Evolutionary conservation across 1,140 invertebrate species (phyloP).

Genomic region (Tetraneura akinire): DNA sequence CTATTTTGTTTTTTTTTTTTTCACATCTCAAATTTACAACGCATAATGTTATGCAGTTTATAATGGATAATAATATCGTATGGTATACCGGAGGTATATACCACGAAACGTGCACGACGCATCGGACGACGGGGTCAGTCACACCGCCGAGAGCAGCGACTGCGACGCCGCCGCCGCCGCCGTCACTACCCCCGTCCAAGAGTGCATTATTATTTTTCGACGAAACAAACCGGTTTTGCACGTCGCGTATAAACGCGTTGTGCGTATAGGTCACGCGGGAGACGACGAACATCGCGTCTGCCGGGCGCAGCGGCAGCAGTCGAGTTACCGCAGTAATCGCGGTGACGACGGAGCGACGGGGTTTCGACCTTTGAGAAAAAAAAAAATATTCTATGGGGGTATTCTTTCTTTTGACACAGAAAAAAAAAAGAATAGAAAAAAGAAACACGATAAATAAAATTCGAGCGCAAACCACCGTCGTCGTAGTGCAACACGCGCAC

Average conservation of each 20-base stretch:
- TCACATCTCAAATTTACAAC: too few species aligned
- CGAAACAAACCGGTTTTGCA: slow-evolving; percentile 34
- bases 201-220: slow-evolving; percentile 27
- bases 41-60: too few species aligned
- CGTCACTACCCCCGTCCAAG: neutral
- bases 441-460: neutral
- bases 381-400: neutral
- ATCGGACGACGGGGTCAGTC: slow-evolving; percentile 18
- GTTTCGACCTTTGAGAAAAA: neutral
- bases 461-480: neutral
- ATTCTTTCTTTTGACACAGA: neutral
- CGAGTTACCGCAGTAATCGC: neutral
- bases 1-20: too few species aligned
- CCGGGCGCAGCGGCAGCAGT: too few species aligned
- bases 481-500: neutral
- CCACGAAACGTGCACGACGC: neutral
- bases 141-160: slow-evolving; percentile 27
- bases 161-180: slow-evolving; percentile 11
- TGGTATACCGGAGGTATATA: too few species aligned
- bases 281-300: too few species aligned
- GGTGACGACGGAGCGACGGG: neutral
- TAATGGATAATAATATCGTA: too few species aligned
- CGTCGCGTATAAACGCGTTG: neutral
- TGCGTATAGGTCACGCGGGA: slow-evolving; percentile 31
- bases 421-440: neutral